Conservation (phyloP, 2,113 vertebrate species). For the Speoplatyrhinus poulsoni region DNA sequence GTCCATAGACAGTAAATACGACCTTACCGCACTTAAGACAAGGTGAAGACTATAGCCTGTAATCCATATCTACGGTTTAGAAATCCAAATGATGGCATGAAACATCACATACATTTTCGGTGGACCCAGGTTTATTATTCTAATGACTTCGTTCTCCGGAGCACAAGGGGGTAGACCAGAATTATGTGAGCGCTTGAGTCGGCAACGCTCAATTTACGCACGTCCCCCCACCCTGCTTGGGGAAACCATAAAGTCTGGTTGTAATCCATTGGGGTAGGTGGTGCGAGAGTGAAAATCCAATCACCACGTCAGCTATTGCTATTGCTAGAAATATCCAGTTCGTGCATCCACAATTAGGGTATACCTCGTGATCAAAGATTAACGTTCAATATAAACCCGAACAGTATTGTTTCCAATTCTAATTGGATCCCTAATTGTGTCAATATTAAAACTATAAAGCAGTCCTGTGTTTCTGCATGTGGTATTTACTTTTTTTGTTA, state of each 20-base stretch:
- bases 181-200: slow-evolving; percentile 34
- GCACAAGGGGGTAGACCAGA: slow-evolving; percentile 36
- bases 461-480: neutral
- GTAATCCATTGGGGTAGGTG: slow-evolving; percentile 34
- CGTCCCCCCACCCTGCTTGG: slow-evolving; percentile 35
- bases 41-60: too few relatives aligned
- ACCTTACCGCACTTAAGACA: slow-evolving; percentile 22
- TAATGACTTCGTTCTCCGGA: slow-evolving; percentile 34
- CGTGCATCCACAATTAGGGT: too few relatives aligned
- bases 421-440: neutral
- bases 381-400: too few relatives aligned
- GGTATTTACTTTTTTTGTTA: neutral
- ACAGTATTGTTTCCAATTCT: neutral
- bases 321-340: too few relatives aligned
- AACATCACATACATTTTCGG: slow-evolving; percentile 23
- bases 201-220: slow-evolving; percentile 18
- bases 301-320: too few relatives aligned
- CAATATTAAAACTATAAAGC: too few relatives aligned
- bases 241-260: neutral
- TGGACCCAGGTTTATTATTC: slow-evolving; percentile 23
- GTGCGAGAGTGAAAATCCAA: too few relatives aligned
- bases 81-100: slow-evolving; percentile 7
- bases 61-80: neutral
- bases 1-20: neutral
- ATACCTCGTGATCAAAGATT: too few relatives aligned